A percentile compares a stretch with the other conserved stretches of the same genome.
Evolutionary conservation across 2,113 vertebrate genomes (phyloP).

Genomic region (Heterotilapia buettikoferi): DNA sequence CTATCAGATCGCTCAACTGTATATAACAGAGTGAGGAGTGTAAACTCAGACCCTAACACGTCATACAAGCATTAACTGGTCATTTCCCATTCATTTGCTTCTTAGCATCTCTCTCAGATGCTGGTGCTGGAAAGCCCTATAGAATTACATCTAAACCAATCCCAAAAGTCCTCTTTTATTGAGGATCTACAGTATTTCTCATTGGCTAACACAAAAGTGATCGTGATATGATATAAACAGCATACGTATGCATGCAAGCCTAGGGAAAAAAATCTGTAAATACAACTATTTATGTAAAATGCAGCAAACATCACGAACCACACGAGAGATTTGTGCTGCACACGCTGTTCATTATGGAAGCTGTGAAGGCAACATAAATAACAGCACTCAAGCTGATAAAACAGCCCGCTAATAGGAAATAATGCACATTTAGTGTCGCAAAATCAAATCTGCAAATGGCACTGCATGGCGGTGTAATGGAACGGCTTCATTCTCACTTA

Average conservation of each 20-base stretch:
- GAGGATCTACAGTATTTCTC: neutral
- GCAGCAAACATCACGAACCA: neutral
- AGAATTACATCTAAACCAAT: neutral
- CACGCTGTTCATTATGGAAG: constrained; percentile 33
- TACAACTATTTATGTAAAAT: constrained; percentile 5
- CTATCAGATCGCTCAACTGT: neutral
- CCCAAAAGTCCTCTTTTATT: neutral
- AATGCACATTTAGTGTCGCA: constrained; percentile 36
- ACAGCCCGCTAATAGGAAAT: constrained; percentile 35
- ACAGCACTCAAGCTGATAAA: constrained; percentile 41
- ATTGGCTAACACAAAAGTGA: neutral
- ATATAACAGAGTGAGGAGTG: neutral
- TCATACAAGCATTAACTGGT: neutral
- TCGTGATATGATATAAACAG: neutral
- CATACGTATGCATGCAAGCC: neutral
- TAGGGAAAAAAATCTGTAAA: neutral
- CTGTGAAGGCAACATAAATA: constrained; percentile 31
- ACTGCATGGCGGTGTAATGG: neutral
- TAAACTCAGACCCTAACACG: neutral
- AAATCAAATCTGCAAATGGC: constrained; percentile 33
- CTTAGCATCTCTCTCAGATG: neutral
- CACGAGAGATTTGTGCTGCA: neutral
- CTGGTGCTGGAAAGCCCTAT: neutral
- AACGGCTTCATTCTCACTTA: constrained; percentile 21
- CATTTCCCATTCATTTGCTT: neutral